Evolutionary conservation across 1,140 invertebrate genomes (phyloP), one percentile per base, ranked within the genome.

Genomic region (Drosophila sucinea): DNA sequence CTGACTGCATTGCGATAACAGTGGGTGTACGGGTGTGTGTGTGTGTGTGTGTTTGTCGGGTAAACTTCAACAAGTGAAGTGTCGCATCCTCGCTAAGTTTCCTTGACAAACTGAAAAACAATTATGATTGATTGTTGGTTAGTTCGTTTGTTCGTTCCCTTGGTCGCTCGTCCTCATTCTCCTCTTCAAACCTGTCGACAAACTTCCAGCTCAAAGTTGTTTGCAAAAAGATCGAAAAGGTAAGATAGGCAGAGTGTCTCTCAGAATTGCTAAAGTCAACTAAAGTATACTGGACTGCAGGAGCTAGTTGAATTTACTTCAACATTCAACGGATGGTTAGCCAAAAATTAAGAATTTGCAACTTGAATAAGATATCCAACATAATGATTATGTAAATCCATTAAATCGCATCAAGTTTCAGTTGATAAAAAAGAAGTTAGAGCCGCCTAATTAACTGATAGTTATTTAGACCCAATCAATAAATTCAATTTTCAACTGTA

Each of bases 61-160:
- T 27, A 63, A 84, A 77, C 73, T 84, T 61, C 44, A 70, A 60
- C 78, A 79, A 81, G 78, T 86, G 76, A 74, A 78, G 41, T 68
- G 51, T 58, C 47, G 61, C 68, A 30, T 54, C 25, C 32, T 54
- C 60, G 41, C 44, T 66, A 65, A 73, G 44, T 79, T 75, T 80
- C 44, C 76, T 86, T 86, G 83, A 86, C 83, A 86, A 86, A 86
- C 83, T 86, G 84, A 77, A 72, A 87, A 86, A 86, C 79, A 86
- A 86, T 86, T 86, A 83, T 86, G 83, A 86, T 86, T 86, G 83
- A 86, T 86, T 86, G 79, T 77, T 70, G 67, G 77, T 73, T 35
- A 32, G 56, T 58, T 11, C 25, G 51, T 11, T 11, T 10, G 10
- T 38, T 38, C 35, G 23, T 51, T 51, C 23, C 8, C 11, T 35